Evolutionary conservation across 2,888 invertebrate species (phyloP), one percentile per base, ranked within the genome.

Genomic region (Margaritifera margaritifera): DNA sequence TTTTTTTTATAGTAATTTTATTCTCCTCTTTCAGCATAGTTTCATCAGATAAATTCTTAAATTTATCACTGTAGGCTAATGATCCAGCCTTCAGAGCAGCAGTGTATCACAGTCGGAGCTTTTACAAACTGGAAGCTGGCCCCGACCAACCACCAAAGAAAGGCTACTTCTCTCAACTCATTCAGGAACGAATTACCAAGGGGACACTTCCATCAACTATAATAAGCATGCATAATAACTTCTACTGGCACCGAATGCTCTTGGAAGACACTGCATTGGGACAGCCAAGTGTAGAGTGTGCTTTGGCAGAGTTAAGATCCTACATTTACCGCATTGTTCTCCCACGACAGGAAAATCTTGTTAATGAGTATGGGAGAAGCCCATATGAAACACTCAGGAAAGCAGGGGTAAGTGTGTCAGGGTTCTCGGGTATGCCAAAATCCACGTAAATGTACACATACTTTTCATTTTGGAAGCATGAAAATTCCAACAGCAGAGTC

Each of bases 231-330:
- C 84, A 87, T 64, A 78, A 81, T 31, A 82, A 81, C 53, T 83
- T 84, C 59, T 87, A 87, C 78, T 88, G 88, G 87, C 84, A 85
- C 53, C 75, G 86, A 19, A 79, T 83, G 80, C 64, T 86, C 59
- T 62, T 84, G 25, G 83, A 85, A 64, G 86, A 85, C 58, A 78
- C 74, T 22, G 64, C 62, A 4, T 66, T 65, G n/a, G 78, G 82
- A 22, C 74, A 74, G 54, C 83, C 84, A 1, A 78, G 79, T 62
- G 79, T 74, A 1, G 88, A 88, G 68, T 69, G 73, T 54, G 80
- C 82, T 6, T 72, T 87, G 63, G 64, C 80, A 4, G 72, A 72
- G 1, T 74, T 88, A 31, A 73, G 88, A 27, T 77, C 81, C 6
- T 81, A 75, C 65, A 72, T 87, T 42, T 88, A 88, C 68, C 60